Evolutionary conservation across 2,888 invertebrate genomes (phyloP).

Genomic region (Cepaea hortensis): DNA sequence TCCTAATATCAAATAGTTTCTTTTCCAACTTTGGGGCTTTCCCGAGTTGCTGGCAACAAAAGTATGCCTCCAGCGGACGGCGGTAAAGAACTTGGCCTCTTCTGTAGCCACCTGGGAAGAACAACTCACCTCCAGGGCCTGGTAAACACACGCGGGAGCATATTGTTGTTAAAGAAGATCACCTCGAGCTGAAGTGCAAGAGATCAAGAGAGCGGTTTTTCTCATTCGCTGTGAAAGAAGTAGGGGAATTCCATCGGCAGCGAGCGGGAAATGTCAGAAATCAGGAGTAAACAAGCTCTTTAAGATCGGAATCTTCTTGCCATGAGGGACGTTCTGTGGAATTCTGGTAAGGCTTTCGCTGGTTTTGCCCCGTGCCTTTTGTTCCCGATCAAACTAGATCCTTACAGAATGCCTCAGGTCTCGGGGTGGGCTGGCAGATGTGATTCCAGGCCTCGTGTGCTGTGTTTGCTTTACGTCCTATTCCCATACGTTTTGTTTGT

Average conservation of each 20-base stretch:
- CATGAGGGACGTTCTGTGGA: not conserved
- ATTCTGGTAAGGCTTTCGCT: not conserved
- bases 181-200: constrained; percentile 17
- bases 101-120: constrained; percentile 8
- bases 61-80: not conserved
- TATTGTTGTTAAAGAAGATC: constrained; percentile 14
- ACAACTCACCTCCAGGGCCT: not conserved
- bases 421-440: not conserved
- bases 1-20: not conserved
- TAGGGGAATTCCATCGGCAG: not conserved
- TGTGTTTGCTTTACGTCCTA: not conserved
- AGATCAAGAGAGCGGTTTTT: constrained; percentile 20
- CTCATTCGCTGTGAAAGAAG: not conserved
- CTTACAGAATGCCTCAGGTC: not conserved
- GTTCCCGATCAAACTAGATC: not conserved
- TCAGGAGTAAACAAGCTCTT: constrained; percentile 1
- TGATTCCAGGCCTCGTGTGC: not conserved
- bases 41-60: not conserved
- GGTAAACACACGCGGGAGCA: constrained; percentile 17
- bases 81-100: not conserved
- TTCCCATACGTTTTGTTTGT: too few relatives aligned
- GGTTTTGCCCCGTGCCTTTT: not conserved
- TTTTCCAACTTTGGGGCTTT: not conserved
- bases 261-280: constrained; percentile 6
- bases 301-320: not conserved